Base-by-base conservation (phyloP, 2,888 invertebrate species). In the Chaetogeoica ovagalla region DNA sequence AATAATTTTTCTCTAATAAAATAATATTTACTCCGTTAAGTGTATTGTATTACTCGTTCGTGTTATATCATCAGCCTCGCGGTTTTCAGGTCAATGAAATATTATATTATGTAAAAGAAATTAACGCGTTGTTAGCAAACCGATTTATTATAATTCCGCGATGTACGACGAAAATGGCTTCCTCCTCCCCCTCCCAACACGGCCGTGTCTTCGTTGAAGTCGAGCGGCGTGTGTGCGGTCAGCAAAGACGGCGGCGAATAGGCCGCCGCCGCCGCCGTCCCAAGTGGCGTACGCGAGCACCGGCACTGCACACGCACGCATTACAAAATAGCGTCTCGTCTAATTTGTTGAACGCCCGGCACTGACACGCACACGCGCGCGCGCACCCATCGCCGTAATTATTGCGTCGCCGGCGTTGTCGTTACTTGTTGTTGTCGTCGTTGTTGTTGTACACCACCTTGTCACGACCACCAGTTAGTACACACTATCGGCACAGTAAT, bases 301-400 rank as follows among this genome's bases (percentile, higher is more conserved):
- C 30, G 17, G 15, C 37, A 4, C 6, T 7, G 15, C 15, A 63
- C 15, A 39, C 63, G 37, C 72, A 39, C 37, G 17, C 21, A 23
- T 8, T 11, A 1, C 43, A 7, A 30, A n/a, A 37, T 4, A 69
- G 21, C 60, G 71, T 23, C 39, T 72, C 63, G 73, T 63, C 63
- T 75, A 68, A 75, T 75, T 75, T 48, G 43, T 30, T 30, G 30
- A 4, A 30, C 30, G 30, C 57, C 43, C 57, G 66, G 30, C 30
- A 59, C 57, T 5, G 13, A 66, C 75, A 6, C 75, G 66, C 66
- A 30, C 30, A 30, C 30, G 4, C 30, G 68, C 59, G 43, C 72
- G 21, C 43, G n/a, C 48, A 21, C n/a, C 5, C 13, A 1, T 19
- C 68, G 15, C 11, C 43, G 9, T 11, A 9, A 43, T 43, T 43